Base-by-base conservation (phyloP, 2,113 vertebrate genomes). In the Hippocampus zosterae region DNA sequence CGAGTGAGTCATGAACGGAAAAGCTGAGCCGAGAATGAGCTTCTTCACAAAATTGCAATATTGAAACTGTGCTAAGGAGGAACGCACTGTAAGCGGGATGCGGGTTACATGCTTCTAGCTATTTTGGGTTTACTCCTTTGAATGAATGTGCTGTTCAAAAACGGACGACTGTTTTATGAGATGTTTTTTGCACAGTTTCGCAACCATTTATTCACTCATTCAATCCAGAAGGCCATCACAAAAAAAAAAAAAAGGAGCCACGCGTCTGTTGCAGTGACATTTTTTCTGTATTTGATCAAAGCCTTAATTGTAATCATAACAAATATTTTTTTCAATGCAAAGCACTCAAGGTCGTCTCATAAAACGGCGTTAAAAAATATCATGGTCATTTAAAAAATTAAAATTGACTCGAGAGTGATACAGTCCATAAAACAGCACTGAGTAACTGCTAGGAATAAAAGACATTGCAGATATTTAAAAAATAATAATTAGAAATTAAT, bases 1-100 rank as follows among this genome's bases (percentile, higher is more conserved):
- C 60, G 74, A 67, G 61, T 50, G 55, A 72, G 75, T 81, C 63
- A 72, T 59, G 15, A 62, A 67, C 62, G 52, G 50, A 48, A 21
- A 63, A 57, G 63, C 16, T 52, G 23, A 13, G 27, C 61, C n/a
- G 72, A 65, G 55, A 69, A 72, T 44, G 40, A 59, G 57, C 53
- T 61, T 52, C n/a, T 72, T 41, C 40, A 62, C 41, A 61, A 62
- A 67, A 74, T 25, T 9, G 65, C 21, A 65, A 25, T 12, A 33
- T 67, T 75, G 42, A 65, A 62, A 25, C 41, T 71, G 5, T 23
- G 19, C 15, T 59, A 3, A 5, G 33, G 41, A 23, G 18, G 10
- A 44, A 64, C 4, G 23, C 6, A 25, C 27, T 60, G n/a, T 4
- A 21, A 8, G 9, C 27, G 6, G 18, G 59, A 19, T 53, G 5